These are phyloP conservation scores for Marmota flaviventris DNA, from an alignment of 2,113 vertebrate species.

Conservation along the genomic window DNA sequence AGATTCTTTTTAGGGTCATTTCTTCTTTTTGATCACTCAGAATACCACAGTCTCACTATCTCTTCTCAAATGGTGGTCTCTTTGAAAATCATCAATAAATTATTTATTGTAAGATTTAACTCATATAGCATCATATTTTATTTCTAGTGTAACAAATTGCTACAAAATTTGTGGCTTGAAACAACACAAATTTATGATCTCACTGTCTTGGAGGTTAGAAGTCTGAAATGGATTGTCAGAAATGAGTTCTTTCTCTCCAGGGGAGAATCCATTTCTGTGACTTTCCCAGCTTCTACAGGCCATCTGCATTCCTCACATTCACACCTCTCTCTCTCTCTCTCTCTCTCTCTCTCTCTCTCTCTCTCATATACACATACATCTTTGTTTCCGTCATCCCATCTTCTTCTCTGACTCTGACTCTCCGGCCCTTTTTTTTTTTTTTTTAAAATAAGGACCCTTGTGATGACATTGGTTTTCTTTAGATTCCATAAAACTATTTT, in stretches of 20 bases:
- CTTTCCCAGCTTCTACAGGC: not conserved
- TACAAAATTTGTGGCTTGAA: not conserved
- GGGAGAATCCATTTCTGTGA: not conserved
- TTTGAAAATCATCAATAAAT: slow-evolving; percentile 38
- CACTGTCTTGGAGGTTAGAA: not conserved
- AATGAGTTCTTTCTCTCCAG: not conserved
- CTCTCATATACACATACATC: not conserved
- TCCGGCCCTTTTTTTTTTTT: not conserved
- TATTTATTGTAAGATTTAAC: not conserved
- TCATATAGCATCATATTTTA: not conserved
- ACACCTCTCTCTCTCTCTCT: too few relatives aligned
- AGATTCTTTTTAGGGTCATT: not conserved
- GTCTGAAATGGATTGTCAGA: not conserved
- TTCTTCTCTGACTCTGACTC: not conserved
- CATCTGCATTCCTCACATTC: not conserved
- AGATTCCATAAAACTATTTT: not conserved
- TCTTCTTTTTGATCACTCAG: slow-evolving; percentile 15
- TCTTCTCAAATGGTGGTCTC: not conserved
- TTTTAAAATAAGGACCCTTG: not conserved
- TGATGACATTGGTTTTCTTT: not conserved
- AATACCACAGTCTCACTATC: not conserved
- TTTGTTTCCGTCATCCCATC: not conserved
- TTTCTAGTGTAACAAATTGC: not conserved
- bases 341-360: not conserved
- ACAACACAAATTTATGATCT: not conserved